Percentiles rank a stretch among this genome's conserved stretches.
These are phyloP conservation scores for Circaetus gallicus DNA, from an alignment of 2,113 vertebrate genomes.

Conservation along the genomic window DNA sequence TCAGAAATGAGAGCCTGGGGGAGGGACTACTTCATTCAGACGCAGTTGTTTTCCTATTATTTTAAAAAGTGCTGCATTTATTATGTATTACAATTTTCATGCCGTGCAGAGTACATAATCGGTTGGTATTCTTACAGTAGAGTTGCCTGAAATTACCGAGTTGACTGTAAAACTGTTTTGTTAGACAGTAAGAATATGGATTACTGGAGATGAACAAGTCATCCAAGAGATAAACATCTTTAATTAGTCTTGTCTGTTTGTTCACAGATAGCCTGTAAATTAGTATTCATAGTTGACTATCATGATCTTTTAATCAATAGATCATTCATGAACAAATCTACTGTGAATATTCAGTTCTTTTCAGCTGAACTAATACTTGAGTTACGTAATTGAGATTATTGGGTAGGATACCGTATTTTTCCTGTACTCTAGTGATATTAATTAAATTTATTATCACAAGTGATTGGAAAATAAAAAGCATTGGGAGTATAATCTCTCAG, in stretches of 20 bases:
- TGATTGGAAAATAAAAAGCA: not conserved
- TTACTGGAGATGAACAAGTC: not conserved
- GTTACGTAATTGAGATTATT: not conserved
- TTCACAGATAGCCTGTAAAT: not conserved
- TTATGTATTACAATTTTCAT: not conserved
- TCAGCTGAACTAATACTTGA: not conserved
- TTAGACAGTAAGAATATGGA: not conserved
- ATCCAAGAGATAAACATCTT: not conserved
- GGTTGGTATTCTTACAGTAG: not conserved
- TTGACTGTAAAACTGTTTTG: not conserved
- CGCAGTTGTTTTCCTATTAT: not conserved
- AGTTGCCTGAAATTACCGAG: not conserved
- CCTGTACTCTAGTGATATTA: not conserved
- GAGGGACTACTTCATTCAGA: not conserved
- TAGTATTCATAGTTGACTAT: not conserved
- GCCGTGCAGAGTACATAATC: rapidly evolving
- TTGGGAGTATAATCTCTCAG: not conserved
- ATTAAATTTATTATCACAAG: not conserved
- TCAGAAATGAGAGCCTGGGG: not conserved
- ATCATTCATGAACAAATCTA: not conserved
- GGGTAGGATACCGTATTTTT: not conserved
- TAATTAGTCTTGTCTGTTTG: not conserved
- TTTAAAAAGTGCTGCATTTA: not conserved
- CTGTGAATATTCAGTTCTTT: not conserved
- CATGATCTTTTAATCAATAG: not conserved